Percentiles rank a stretch among this genome's conserved stretches.
phyloP scores from a whole-genome alignment of 2,888 invertebrate species.

The Clivina fossor region DNA sequence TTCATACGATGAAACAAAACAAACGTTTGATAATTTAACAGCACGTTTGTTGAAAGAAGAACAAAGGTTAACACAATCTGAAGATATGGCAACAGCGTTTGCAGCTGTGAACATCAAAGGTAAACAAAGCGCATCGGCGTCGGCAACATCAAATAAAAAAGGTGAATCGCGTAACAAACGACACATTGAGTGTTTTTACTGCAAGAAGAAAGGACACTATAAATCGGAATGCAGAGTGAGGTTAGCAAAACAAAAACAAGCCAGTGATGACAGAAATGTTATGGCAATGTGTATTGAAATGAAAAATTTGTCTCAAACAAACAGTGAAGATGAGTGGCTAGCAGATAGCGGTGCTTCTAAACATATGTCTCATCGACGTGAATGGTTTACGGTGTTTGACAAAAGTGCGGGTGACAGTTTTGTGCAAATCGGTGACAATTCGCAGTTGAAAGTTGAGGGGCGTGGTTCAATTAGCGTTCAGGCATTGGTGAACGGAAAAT shows the following conservation, averaged over 20 bases:
- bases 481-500: conserved; percentile 39
- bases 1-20: conserved; percentile 17
- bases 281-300: conserved; percentile 2
- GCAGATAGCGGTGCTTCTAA: conserved; percentile 4
- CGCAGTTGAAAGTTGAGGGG: conserved; percentile 39
- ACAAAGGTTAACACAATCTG: conserved; percentile 6
- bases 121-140: not conserved
- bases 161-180: not conserved
- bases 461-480: conserved; percentile 41
- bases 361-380: conserved; percentile 1
- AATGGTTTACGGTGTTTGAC: not conserved
- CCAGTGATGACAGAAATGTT: not conserved
- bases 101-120: conserved; percentile 6
- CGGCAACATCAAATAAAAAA: not conserved
- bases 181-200: conserved; percentile 12
- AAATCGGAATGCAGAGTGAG: conserved; percentile 5
- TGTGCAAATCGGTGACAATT: conserved; percentile 38
- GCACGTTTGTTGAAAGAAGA: conserved; percentile 8
- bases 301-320: conserved; percentile 1
- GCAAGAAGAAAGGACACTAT: conserved; percentile 6
- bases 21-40: conserved; percentile 22
- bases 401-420: conserved; percentile 2
- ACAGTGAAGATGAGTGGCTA: conserved; percentile 1
- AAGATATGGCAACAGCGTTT: conserved; percentile 8
- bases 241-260: conserved; percentile 7